phyloP scores from a whole-genome alignment of 2,888 invertebrate genomes.

The Tanypteryx hageni region DNA sequence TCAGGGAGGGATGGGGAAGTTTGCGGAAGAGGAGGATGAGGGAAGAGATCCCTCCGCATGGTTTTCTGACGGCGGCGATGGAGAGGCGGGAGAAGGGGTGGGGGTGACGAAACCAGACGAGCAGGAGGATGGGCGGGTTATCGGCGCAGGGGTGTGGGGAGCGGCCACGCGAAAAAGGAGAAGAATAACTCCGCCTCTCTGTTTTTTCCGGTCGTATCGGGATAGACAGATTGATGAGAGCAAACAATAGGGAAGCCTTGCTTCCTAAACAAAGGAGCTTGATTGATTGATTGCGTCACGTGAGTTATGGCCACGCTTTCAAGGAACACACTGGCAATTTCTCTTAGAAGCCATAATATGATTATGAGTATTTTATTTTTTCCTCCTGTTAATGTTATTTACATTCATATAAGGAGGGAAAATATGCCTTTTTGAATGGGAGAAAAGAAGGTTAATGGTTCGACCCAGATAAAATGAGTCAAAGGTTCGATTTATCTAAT shows the following conservation, averaged over 20 bases:
- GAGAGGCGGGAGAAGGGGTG: too few relatives aligned
- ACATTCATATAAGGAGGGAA: too few relatives aligned
- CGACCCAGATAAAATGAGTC: too few relatives aligned
- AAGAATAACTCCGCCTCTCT: neutral
- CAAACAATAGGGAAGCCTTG: neutral
- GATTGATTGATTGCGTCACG: neutral
- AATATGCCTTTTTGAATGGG: too few relatives aligned
- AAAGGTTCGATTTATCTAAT: too few relatives aligned
- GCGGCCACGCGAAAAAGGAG: neutral
- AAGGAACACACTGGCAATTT: neutral
- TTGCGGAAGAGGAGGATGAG: neutral
- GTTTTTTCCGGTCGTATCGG: neutral
- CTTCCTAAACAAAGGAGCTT: constrained; percentile 10
- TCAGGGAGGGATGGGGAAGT: neutral
- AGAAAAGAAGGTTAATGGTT: too few relatives aligned
- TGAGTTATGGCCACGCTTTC: neutral
- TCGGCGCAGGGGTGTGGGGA: too few relatives aligned
- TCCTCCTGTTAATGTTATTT: too few relatives aligned
- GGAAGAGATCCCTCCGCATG: too few relatives aligned
- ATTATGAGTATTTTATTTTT: neutral
- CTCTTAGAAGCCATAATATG: neutral
- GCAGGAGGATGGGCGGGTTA: too few relatives aligned
- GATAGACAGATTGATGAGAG: constrained; percentile 16
- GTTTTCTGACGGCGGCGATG: too few relatives aligned
- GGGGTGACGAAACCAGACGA: too few relatives aligned